Base-by-base conservation (phyloP, 2,888 invertebrate genomes). In the Mantis religiosa region DNA sequence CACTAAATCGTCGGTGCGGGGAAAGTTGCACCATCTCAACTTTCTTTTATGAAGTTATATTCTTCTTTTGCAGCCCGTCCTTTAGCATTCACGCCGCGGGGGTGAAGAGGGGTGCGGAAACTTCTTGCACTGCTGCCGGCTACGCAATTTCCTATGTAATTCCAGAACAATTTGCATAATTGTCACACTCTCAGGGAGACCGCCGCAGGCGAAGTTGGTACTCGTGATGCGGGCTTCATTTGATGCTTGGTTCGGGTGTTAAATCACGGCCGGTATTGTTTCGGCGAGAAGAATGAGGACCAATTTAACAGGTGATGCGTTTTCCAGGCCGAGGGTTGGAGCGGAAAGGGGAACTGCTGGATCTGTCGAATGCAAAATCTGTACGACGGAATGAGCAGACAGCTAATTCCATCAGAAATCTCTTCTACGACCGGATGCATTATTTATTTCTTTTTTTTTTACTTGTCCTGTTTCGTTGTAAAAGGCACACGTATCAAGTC, bases 131-230 rank as follows among this genome's bases (percentile, higher is more conserved):
- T 81, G 82, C 87, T 87, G 34, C 87, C 27, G 82, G 82, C 87
- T 34, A 87, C 34, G 87, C 82, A 87, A 87, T 87, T 87, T 87
- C 87, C 82, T 82, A 87, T 82, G 87, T 87, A 87, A 87, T 87
- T 87, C 82, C 87, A 81, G 82, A 86, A 88, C 89, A 89, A 90
- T 90, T 90, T 90, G 89, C 90, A 90, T 90, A 90, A 90, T 90
- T 89, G 88, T 89, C 87, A 86, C 89, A 87, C 84, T 88, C 83
- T 71, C 20, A 47, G 47, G 47, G 12, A 41, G 41, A 27, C 85
- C 85, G 85, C 85, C 85, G 27, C 54, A 82, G 87, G 47, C 27
- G 27, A 25, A 28, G 28, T 86, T 86, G 71, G 86, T 81, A 86
- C 54, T 71, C 54, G 81, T 47, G 41, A 28, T 85, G 85, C 54